These are phyloP conservation scores for Xenops minutus DNA, from an alignment of 2,797 vertebrate species.

Conservation along the genomic window DNA sequence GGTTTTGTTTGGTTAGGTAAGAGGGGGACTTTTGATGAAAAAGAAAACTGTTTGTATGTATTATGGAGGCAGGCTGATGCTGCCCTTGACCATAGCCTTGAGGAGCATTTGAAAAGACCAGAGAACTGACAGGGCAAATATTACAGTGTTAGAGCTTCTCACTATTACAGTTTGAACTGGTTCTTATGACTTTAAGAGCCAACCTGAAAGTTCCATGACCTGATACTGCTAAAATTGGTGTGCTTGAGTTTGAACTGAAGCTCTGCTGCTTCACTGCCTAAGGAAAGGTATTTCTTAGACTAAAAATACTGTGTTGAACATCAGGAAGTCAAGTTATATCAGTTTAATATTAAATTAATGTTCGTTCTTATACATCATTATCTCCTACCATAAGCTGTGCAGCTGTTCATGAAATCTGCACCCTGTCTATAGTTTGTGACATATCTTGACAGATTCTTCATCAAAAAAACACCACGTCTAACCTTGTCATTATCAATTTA, in stretches of 20 bases:
- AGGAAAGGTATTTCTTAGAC: background rate
- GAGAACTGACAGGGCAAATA: background rate
- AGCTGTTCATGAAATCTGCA: slow-evolving; percentile 30
- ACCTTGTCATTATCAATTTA: background rate
- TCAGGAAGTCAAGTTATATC: slow-evolving; percentile 38
- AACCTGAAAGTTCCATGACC: background rate
- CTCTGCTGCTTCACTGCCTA: background rate
- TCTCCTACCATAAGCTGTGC: slow-evolving; percentile 7
- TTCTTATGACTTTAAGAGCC: background rate
- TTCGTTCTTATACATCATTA: background rate
- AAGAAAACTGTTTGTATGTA: background rate
- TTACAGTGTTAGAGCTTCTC: background rate
- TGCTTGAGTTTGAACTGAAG: background rate
- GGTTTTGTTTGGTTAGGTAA: background rate
- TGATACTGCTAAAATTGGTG: background rate
- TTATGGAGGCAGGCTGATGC: background rate
- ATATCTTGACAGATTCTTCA: background rate
- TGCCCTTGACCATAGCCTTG: background rate
- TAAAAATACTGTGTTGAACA: slow-evolving; percentile 25
- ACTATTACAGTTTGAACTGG: background rate
- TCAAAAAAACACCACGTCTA: background rate
- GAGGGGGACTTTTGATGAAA: background rate
- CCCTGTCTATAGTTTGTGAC: background rate
- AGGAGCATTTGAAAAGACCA: background rate
- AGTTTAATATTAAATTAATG: slow-evolving; percentile 3